Conservation (phyloP, 2,113 vertebrate genomes). For the Speoplatyrhinus poulsoni region DNA sequence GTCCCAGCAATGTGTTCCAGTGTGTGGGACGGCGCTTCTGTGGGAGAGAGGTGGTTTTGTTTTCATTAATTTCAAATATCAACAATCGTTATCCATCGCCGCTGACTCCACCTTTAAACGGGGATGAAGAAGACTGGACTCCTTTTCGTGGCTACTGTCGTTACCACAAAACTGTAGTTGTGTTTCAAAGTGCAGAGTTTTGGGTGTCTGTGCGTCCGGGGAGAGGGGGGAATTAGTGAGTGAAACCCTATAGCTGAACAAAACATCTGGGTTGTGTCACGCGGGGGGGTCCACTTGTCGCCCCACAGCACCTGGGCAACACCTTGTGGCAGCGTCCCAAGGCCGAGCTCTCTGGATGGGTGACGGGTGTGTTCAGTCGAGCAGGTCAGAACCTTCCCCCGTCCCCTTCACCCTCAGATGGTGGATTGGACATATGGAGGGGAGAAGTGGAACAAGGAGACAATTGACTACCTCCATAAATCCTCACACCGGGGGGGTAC, state of each 20-base stretch:
- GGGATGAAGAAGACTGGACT: too few relatives aligned
- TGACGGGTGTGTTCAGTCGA: conserved; percentile 57
- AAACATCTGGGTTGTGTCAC: too few relatives aligned
- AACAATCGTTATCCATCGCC: too few relatives aligned
- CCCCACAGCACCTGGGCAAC: conserved; percentile 39
- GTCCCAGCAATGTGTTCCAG: too few relatives aligned
- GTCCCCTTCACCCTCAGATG: conserved; percentile 58
- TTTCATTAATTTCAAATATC: too few relatives aligned
- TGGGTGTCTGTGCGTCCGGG: too few relatives aligned
- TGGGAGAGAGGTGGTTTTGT: too few relatives aligned
- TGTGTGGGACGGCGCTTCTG: too few relatives aligned
- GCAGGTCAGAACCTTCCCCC: conserved; percentile 37
- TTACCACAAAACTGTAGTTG: too few relatives aligned
- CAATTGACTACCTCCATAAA: conserved; percentile 75
- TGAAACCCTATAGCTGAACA: conserved; percentile 45
- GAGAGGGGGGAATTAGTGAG: conserved; percentile 9
- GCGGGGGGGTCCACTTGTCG: conserved; percentile 21
- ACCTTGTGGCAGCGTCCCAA: conserved; percentile 37
- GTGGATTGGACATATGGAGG: conserved; percentile 43
- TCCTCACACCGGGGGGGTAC: conserved; percentile 45
- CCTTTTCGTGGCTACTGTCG: too few relatives aligned
- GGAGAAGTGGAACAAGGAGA: conserved; percentile 66
- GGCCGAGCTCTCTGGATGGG: conserved; percentile 34
- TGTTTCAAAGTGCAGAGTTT: too few relatives aligned
- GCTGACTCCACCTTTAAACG: too few relatives aligned